A percentile compares a stretch with the other conserved stretches of the same genome.
phyloP scores from a whole-genome alignment of 2,888 invertebrate species.

The Drosophila quinaria region DNA sequence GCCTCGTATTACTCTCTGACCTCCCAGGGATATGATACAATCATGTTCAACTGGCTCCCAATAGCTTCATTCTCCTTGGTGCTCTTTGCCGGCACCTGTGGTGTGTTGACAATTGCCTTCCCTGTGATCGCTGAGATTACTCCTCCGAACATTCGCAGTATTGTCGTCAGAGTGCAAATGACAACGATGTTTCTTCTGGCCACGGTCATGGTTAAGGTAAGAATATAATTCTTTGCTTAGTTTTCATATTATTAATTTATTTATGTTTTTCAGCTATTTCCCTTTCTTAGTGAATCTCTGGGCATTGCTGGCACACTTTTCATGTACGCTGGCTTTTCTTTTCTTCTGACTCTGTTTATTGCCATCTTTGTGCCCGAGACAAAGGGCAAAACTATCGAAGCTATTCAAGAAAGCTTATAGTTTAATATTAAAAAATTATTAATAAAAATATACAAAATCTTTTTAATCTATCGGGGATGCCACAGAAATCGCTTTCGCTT shows the following conservation, averaged over 20 bases:
- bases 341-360: constrained; percentile 73
- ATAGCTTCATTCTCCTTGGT: constrained; percentile 78
- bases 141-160: constrained; percentile 72
- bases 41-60: constrained; percentile 74
- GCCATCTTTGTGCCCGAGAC: constrained; percentile 79
- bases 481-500: too few species aligned
- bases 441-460: neutral
- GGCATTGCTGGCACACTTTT: constrained; percentile 78
- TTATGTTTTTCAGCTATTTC: constrained; percentile 18
- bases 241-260: neutral
- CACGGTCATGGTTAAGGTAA: constrained; percentile 27
- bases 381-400: constrained; percentile 79
- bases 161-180: constrained; percentile 62
- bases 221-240: constrained; percentile 28
- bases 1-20: constrained; percentile 60
- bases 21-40: constrained; percentile 61
- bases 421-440: neutral
- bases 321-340: constrained; percentile 69
- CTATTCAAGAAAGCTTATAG: constrained; percentile 67
- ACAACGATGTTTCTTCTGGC: constrained; percentile 14
- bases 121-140: constrained; percentile 75
- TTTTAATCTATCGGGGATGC: too few species aligned
- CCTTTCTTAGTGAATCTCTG: constrained; percentile 40
- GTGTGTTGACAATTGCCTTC: constrained; percentile 77
- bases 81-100: constrained; percentile 77